A percentile compares a stretch with the other conserved stretches of the same genome.
Conservation (phyloP, 1,140 invertebrate species). For the Drosophila carrolli region DNA sequence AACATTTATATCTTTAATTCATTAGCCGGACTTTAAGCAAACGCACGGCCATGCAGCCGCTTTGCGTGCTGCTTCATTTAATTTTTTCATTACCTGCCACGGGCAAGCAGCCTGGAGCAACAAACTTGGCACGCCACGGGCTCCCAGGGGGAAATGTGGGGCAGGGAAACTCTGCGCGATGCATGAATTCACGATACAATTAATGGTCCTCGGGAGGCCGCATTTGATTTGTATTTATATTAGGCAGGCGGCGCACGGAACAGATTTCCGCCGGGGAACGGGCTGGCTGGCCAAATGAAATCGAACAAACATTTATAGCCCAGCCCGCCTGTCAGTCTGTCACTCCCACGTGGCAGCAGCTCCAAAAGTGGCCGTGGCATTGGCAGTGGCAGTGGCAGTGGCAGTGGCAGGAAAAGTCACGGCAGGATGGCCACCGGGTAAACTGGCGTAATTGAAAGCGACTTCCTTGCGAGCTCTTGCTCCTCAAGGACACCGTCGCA, state of each 20-base stretch:
- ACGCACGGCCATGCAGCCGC: slow-evolving; percentile 9
- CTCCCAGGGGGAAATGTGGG: slow-evolving; percentile 22
- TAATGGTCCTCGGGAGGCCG: slow-evolving; percentile 59
- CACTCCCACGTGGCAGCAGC: slow-evolving; percentile 31
- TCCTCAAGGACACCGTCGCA: slow-evolving; percentile 58
- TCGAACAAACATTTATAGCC: slow-evolving; percentile 79
- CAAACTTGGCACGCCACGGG: slow-evolving; percentile 60
- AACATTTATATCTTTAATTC: slow-evolving; percentile 46
- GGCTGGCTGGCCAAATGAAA: slow-evolving; percentile 51
- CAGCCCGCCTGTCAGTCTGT: slow-evolving; percentile 21
- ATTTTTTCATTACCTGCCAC: slow-evolving; percentile 67
- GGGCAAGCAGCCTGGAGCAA: slow-evolving; percentile 25
- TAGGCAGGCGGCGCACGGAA: slow-evolving; percentile 47
- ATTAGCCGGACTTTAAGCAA: slow-evolving; percentile 28
- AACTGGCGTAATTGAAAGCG: slow-evolving; percentile 72
- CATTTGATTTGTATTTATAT: slow-evolving; percentile 76
- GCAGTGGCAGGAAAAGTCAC: slow-evolving; percentile 62
- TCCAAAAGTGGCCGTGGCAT: slow-evolving; percentile 26
- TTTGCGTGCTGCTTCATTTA: slow-evolving; percentile 72
- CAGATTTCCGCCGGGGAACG: slow-evolving; percentile 55
- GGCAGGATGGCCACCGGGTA: slow-evolving; percentile 58
- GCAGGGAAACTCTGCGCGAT: slow-evolving; percentile 30
- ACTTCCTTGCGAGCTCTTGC: slow-evolving; percentile 57
- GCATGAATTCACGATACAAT: slow-evolving; percentile 61
- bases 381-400: slow-evolving; percentile 57